A percentile compares a stretch with the other conserved stretches of the same genome.
phyloP scores from a whole-genome alignment of 1,140 invertebrate species.

The Rhyzopertha dominica region DNA sequence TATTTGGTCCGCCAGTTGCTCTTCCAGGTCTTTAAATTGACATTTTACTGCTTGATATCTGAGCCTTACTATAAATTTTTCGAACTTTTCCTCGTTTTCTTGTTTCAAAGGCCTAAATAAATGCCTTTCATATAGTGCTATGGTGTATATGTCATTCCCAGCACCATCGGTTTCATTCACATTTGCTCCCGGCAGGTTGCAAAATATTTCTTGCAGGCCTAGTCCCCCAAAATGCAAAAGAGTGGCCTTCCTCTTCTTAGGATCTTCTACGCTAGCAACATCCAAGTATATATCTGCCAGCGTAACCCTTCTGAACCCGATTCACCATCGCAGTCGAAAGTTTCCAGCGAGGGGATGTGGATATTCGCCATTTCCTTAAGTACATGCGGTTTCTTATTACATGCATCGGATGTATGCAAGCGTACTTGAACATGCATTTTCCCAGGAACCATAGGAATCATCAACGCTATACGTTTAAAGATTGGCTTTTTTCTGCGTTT shows the following conservation, averaged over 20 bases:
- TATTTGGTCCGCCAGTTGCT: conserved; percentile 16
- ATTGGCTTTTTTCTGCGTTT: too few relatives aligned
- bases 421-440: too few relatives aligned
- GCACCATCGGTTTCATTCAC: conserved; percentile 2
- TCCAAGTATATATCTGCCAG: conserved; percentile 37
- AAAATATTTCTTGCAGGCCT: conserved; percentile 23
- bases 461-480: too few relatives aligned
- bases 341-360: too few relatives aligned
- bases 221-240: conserved; percentile 31
- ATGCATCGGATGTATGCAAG: too few relatives aligned
- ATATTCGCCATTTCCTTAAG: too few relatives aligned
- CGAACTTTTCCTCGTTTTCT: conserved; percentile 21
- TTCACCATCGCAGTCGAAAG: too few relatives aligned
- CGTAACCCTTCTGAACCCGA: too few relatives aligned
- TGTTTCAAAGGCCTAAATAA: conserved; percentile 22
- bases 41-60: conserved; percentile 22
- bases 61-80: conserved; percentile 25
- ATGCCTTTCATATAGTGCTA: conserved; percentile 23
- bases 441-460: too few relatives aligned
- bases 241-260: conserved; percentile 27
- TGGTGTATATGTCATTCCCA: conserved; percentile 13
- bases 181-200: conserved; percentile 18
- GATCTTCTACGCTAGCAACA: conserved; percentile 22
- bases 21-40: conserved; percentile 14
- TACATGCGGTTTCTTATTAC: too few relatives aligned